phyloP scores from a whole-genome alignment of 92 coral and sea anemone species.

The Phenganax marumi region DNA sequence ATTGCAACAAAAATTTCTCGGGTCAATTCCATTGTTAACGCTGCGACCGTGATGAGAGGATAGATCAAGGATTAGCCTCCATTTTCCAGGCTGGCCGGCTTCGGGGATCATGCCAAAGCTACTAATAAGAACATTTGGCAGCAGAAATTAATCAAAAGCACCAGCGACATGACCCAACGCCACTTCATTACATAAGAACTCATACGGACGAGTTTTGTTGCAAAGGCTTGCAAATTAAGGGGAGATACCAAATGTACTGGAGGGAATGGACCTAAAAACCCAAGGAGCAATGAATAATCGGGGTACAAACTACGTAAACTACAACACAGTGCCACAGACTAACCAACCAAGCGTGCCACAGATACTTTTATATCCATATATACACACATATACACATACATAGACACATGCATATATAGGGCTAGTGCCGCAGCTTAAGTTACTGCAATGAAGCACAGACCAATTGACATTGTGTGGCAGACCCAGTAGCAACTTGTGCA shows the following conservation, averaged over 20 bases:
- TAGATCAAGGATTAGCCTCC: conserved; percentile 46
- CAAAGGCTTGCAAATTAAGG: background rate
- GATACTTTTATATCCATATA: too few species aligned
- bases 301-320: too few species aligned
- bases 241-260: background rate
- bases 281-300: too few species aligned
- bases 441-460: too few species aligned
- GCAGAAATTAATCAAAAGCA: conserved; percentile 12
- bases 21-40: background rate
- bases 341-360: too few species aligned
- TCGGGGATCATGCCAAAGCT: conserved; percentile 52
- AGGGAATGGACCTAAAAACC: too few species aligned
- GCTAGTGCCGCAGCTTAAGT: too few species aligned
- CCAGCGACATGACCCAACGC: conserved; percentile 18
- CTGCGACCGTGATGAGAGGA: conserved; percentile 11
- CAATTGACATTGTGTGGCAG: too few species aligned
- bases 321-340: too few species aligned
- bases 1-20: conserved; percentile 20
- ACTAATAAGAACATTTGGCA: conserved; percentile 36
- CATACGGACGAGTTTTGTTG: background rate
- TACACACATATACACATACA: too few species aligned
- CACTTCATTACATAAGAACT: background rate
- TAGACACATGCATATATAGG: too few species aligned
- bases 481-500: too few species aligned
- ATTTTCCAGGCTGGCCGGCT: conserved; percentile 22